These are phyloP conservation scores for Piliocolobus tephrosceles DNA, from an alignment of 2,113 vertebrate species.

Conservation along the genomic window DNA sequence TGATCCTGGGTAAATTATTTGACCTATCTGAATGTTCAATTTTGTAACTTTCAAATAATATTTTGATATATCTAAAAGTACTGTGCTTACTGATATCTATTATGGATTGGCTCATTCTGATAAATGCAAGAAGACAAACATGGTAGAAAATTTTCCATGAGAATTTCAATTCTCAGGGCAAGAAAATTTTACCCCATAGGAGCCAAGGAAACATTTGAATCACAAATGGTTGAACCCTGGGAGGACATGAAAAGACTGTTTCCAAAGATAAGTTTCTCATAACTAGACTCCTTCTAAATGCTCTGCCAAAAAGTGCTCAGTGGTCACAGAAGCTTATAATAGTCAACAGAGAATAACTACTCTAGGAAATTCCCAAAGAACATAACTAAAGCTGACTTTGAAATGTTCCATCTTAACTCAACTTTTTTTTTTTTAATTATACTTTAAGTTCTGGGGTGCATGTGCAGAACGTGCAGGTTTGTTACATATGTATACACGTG, in stretches of 20 bases:
- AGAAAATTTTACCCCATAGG: background rate
- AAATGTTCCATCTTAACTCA: background rate
- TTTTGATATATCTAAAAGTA: background rate
- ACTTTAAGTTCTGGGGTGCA: too few species aligned
- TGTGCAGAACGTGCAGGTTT: too few species aligned
- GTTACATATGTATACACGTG: too few species aligned
- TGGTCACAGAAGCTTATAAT: background rate
- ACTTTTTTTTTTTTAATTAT: background rate
- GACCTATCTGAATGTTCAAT: background rate
- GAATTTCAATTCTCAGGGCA: background rate
- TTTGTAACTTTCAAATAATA: background rate
- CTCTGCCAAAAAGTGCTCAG: background rate
- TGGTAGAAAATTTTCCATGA: background rate
- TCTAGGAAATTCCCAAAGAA: background rate
- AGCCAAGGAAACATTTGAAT: background rate
- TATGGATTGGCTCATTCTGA: background rate
- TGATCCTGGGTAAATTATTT: background rate
- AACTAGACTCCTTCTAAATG: background rate
- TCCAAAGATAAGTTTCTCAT: conserved; percentile 34
- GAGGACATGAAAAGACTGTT: conserved; percentile 38
- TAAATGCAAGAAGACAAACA: background rate
- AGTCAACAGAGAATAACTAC: background rate
- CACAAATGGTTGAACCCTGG: background rate
- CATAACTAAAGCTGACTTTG: background rate
- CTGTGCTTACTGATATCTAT: background rate